These are phyloP conservation scores for Hippoglossus stenolepis DNA, from an alignment of 2,113 vertebrate genomes.

Conservation along the genomic window DNA sequence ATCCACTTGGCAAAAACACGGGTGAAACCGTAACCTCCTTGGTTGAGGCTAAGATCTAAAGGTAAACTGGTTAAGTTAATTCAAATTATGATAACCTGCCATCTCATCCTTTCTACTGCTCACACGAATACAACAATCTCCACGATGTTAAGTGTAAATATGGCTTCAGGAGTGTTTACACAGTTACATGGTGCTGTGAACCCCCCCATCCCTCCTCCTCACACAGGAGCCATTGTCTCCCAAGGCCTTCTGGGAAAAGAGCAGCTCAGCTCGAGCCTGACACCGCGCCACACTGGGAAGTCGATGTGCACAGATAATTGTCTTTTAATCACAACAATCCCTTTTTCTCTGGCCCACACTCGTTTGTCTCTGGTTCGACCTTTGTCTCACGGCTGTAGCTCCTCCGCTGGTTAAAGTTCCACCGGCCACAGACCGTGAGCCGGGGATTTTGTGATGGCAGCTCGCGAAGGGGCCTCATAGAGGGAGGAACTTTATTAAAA, in stretches of 20 bases:
- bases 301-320: slow-evolving; percentile 83
- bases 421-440: not conserved
- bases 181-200: slow-evolving; percentile 52
- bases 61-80: too few species aligned
- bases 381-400: slow-evolving; percentile 47
- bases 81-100: not conserved
- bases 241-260: slow-evolving; percentile 73
- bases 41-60: too few species aligned
- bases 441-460: not conserved
- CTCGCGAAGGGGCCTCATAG: not conserved
- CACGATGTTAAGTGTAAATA: slow-evolving; percentile 8
- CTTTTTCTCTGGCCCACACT: slow-evolving; percentile 65
- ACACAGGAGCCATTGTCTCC: slow-evolving; percentile 82
- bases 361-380: slow-evolving; percentile 64
- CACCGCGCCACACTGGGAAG: slow-evolving; percentile 84
- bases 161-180: slow-evolving; percentile 21
- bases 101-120: not conserved
- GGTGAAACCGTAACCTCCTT: too few species aligned
- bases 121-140: not conserved
- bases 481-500: not conserved
- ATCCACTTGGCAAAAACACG: too few species aligned
- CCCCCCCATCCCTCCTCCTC: slow-evolving; percentile 50
- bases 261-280: slow-evolving; percentile 83
- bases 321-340: slow-evolving; percentile 83
- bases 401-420: not conserved